Evolutionary conservation across 2,797 vertebrate species (phyloP), one percentile per base, ranked within the genome.

Genomic region (Craterocephalus amniculus): DNA sequence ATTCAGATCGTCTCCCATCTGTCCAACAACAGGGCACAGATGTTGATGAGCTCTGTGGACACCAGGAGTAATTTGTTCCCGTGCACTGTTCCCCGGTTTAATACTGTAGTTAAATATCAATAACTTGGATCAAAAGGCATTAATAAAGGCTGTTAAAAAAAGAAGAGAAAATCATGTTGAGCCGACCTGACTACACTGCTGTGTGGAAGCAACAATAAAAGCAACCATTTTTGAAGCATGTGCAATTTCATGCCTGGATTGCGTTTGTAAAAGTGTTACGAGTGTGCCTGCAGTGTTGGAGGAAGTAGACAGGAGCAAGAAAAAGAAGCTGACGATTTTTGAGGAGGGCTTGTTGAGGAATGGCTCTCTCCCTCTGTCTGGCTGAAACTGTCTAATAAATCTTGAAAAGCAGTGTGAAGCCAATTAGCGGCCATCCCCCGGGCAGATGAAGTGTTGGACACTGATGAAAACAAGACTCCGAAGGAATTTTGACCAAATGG

Each of bases 191-290:
- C 36, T 43, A 2, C 5, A 34, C 57, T 34, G 64, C 66, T 36
- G 64, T 67, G 40, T 13, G 24, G 40, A 58, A 32, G 62, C 31
- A 24, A 35, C 59, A 72, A 60, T 55, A 54, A 82, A 80, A 66
- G 58, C 40, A 16, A 26, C 38, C 35, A 6, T 48, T 70, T 83
- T 71, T n/a, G 20, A 91, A 88, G 82, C 59, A 65, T 49, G 72
- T 73, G 80, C 70, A 88, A 92, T 92, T 91, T 90, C 84, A 90
- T 55, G 85, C 77, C 83, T 71, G 80, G 76, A 43, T 74, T 76
- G 48, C 22, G 2, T 83, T 84, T 83, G 74, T 88, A 80, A 84
- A 87, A 87, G 78, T 81, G 81, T 89, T 88, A 84, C 32, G 51
- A 90, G 85, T 38, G 35, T 40, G 58, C 75, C 70, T 54, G 69